phyloP scores from a whole-genome alignment of 2,888 invertebrate genomes.

The Cylindroiulus punctatus region DNA sequence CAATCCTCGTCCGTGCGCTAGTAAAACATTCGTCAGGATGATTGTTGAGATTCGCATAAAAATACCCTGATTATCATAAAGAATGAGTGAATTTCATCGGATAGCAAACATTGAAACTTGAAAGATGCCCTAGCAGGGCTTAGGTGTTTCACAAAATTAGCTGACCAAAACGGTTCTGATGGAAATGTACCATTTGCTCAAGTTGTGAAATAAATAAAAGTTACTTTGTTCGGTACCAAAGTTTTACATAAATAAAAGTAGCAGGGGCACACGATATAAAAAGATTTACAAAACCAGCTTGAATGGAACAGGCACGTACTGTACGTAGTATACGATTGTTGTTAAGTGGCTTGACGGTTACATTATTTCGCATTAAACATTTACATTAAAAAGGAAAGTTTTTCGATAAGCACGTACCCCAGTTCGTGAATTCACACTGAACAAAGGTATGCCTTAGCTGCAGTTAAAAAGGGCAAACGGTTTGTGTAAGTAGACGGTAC shows the following conservation, averaged over 20 bases:
- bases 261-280: neutral
- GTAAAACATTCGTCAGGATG: neutral
- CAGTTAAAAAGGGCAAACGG: neutral
- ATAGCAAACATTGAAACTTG: neutral
- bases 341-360: neutral
- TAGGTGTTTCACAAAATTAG: too few species aligned
- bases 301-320: constrained; percentile 19
- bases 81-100: neutral
- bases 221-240: neutral
- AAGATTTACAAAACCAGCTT: neutral
- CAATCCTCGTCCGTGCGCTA: neutral
- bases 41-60: constrained; percentile 36
- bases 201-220: neutral
- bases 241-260: neutral
- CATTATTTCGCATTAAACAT: neutral
- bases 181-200: too few species aligned
- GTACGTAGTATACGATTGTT: constrained; percentile 27
- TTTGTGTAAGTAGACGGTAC: neutral
- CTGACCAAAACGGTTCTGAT: too few species aligned
- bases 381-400: constrained; percentile 12
- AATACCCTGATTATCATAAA: constrained; percentile 35
- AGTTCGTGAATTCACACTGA: neutral
- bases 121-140: neutral
- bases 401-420: neutral
- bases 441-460: neutral